Conservation (phyloP, 2,888 invertebrate genomes). For the Lomographa bimaculata region DNA sequence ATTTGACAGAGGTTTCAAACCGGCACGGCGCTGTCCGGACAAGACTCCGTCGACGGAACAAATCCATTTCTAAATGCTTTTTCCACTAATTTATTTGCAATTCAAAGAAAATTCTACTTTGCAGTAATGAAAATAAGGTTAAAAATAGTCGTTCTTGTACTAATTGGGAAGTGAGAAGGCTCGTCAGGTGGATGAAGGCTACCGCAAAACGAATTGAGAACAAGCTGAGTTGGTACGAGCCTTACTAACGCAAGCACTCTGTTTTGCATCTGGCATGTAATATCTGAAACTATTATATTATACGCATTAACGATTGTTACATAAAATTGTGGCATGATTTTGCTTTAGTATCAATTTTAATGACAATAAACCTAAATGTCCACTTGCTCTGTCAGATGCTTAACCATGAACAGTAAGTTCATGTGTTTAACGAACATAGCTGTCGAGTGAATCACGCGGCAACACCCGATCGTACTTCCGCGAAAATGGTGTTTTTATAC, state of each 20-base stretch:
- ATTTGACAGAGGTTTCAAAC: constrained; percentile 9
- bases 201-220: constrained; percentile 5
- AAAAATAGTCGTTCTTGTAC: not conserved
- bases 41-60: constrained; percentile 9
- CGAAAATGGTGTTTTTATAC: no score
- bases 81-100: constrained; percentile 1
- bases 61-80: constrained; percentile 14
- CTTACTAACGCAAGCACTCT: not conserved
- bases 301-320: no score
- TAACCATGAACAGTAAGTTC: no score
- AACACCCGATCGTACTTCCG: no score
- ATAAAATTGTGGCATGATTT: no score
- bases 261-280: not conserved
- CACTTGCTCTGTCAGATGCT: no score
- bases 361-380: no score
- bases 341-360: no score
- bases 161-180: constrained; percentile 13
- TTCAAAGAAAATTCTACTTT: constrained; percentile 3
- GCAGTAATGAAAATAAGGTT: not conserved
- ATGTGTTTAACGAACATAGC: no score
- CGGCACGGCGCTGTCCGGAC: constrained; percentile 1
- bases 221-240: not conserved
- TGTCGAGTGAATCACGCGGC: no score
- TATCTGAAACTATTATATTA: no score
- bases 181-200: constrained; percentile 11